Evolutionary conservation across 1,140 invertebrate species (phyloP).

Genomic region (Hyles vespertilio): DNA sequence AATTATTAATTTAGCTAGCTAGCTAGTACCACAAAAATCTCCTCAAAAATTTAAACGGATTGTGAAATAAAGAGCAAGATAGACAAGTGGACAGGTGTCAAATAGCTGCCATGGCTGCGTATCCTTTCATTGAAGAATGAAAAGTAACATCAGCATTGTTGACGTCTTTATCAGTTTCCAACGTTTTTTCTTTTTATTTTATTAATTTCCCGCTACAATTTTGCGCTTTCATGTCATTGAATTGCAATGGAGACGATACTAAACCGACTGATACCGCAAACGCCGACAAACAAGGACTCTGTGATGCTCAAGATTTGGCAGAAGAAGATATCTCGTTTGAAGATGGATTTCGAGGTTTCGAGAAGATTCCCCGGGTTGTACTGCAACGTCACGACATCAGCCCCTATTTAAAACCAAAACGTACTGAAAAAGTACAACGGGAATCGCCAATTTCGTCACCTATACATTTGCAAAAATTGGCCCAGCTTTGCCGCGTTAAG

Average conservation of each 20-base stretch:
- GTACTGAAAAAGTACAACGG: neutral
- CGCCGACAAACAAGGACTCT: too few species aligned
- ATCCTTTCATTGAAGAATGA: constrained; percentile 11
- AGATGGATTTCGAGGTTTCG: constrained; percentile 40
- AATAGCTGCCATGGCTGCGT: neutral
- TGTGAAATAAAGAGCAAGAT: too few species aligned
- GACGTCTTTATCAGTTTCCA: constrained; percentile 31
- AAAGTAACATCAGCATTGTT: constrained; percentile 25
- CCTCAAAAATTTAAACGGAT: too few species aligned
- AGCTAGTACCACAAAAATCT: too few species aligned
- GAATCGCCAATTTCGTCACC: neutral
- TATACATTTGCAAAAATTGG: constrained; percentile 9
- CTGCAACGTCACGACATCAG: constrained; percentile 42
- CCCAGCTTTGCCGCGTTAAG: constrained; percentile 30
- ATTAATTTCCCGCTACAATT: constrained; percentile 35
- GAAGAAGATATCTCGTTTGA: constrained; percentile 25
- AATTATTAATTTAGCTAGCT: too few species aligned
- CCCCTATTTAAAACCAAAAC: constrained; percentile 28
- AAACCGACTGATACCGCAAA: neutral
- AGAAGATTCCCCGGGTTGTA: constrained; percentile 37
- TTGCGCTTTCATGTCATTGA: constrained; percentile 28
- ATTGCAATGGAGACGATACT: constrained; percentile 31
- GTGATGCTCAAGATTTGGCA: too few species aligned
- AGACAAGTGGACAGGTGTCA: constrained; percentile 2
- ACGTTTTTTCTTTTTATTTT: constrained; percentile 37